Evolutionary conservation across 2,113 vertebrate species (phyloP).

Genomic region (Misgurnus mizolepis): DNA sequence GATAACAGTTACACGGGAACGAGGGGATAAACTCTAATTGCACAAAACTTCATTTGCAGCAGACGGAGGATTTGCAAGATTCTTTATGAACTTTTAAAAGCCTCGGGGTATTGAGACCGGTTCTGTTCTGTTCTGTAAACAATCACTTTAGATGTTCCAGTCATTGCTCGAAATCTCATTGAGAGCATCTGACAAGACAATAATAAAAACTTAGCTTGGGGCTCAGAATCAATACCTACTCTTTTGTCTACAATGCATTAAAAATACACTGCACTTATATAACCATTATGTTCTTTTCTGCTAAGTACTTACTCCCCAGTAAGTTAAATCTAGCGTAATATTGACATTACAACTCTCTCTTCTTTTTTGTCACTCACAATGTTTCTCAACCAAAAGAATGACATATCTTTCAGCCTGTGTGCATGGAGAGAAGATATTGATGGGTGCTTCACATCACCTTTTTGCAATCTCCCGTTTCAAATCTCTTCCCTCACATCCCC

Average conservation of each 20-base stretch:
- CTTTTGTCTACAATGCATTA: background rate
- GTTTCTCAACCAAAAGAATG: background rate
- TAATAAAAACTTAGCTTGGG: slow-evolving; percentile 22
- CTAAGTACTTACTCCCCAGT: background rate
- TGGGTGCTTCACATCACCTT: slow-evolving; percentile 46
- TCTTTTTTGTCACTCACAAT: slow-evolving; percentile 11
- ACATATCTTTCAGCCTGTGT: slow-evolving; percentile 5
- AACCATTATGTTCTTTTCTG: background rate
- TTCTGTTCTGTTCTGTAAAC: slow-evolving; percentile 29
- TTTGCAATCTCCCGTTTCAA: slow-evolving; percentile 41
- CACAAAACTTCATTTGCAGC: slow-evolving; percentile 31
- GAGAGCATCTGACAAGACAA: slow-evolving; percentile 17
- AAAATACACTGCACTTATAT: background rate
- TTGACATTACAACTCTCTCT: slow-evolving; percentile 2
- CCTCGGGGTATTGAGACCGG: background rate
- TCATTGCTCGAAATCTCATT: background rate
- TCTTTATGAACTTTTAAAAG: slow-evolving; percentile 26
- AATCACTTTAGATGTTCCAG: slow-evolving; percentile 17
- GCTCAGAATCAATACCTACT: slow-evolving; percentile 7
- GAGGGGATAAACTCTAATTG: slow-evolving; percentile 1
- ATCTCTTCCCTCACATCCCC: slow-evolving; percentile 37
- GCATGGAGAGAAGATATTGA: background rate
- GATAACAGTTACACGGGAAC: slow-evolving; percentile 23
- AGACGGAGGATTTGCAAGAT: slow-evolving; percentile 27
- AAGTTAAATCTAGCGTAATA: background rate